Evolutionary conservation across 2,888 invertebrate species (phyloP).

Genomic region (Chalcis sispes): DNA sequence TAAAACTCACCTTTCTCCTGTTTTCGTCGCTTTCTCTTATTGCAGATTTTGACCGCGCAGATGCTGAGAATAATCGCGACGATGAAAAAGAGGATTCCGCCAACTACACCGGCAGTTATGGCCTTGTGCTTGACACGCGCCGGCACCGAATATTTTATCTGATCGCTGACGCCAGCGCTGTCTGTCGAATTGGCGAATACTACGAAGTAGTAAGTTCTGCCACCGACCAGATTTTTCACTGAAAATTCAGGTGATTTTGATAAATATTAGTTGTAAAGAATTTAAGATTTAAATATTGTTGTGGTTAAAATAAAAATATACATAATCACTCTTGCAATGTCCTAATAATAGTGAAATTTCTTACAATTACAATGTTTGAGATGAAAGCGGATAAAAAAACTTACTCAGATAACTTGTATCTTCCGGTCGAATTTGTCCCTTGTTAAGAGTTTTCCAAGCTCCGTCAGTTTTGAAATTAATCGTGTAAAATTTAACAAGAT

Average conservation of each 20-base stretch:
- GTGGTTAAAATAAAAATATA: too few relatives aligned
- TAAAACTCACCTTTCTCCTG: constrained; percentile 92
- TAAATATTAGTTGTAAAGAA: neutral
- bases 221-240: constrained; percentile 95
- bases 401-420: constrained; percentile 92
- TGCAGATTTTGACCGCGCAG: constrained; percentile 98
- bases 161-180: constrained; percentile 91
- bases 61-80: constrained; percentile 98
- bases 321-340: too few relatives aligned
- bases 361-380: too few relatives aligned
- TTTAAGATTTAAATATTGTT: too few relatives aligned
- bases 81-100: constrained; percentile 97
- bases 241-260: constrained; percentile 58
- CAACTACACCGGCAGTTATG: constrained; percentile 96
- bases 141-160: constrained; percentile 92
- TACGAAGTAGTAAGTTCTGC: constrained; percentile 93
- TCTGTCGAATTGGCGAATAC: constrained; percentile 89
- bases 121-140: constrained; percentile 96
- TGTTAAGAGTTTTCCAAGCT: constrained; percentile 91
- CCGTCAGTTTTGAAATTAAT: constrained; percentile 95
- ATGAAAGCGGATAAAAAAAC: too few relatives aligned
- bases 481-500: constrained; percentile 91
- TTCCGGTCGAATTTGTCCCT: constrained; percentile 91
- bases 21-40: constrained; percentile 96
- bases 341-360: too few relatives aligned